Evolutionary conservation across 2,113 vertebrate species (phyloP).

Genomic region (Pollimyrus isidori): DNA sequence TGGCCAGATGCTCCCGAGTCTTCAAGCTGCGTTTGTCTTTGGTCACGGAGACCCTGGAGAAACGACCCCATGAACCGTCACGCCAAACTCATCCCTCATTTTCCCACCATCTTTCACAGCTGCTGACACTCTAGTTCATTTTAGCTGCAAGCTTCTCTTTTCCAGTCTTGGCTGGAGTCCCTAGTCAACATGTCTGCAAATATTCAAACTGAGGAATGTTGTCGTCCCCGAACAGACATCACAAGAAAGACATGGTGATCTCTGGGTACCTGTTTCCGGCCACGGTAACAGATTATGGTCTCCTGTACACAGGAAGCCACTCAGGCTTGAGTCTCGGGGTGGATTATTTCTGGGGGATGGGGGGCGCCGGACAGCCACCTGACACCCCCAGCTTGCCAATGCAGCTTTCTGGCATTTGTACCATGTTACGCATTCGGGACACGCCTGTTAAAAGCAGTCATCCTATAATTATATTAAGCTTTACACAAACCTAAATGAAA

Average conservation of each 20-base stretch:
- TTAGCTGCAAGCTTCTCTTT: not conserved
- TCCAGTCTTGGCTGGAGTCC: not conserved
- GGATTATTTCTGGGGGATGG: not conserved
- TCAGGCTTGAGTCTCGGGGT: not conserved
- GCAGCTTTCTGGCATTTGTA: not conserved
- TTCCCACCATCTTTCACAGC: not conserved
- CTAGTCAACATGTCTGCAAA: not conserved
- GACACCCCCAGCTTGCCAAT: not conserved
- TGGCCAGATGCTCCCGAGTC: not conserved
- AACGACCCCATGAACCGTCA: not conserved
- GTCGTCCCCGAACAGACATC: not conserved
- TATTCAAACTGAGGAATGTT: not conserved
- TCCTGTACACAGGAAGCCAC: not conserved
- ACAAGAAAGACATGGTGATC: not conserved
- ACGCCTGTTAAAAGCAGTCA: not conserved
- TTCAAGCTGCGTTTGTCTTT: not conserved
- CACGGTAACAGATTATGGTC: not conserved
- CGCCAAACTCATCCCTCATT: not conserved
- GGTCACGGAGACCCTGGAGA: not conserved
- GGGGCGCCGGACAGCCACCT: not conserved
- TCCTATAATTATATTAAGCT: conserved; percentile 13
- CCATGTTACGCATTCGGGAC: not conserved
- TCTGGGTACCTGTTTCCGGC: not conserved
- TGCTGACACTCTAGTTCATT: not conserved
- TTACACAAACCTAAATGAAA: not conserved